A percentile compares a stretch with the other conserved stretches of the same genome.
Conservation (phyloP, 2,797 vertebrate species). For the Myripristis murdjan region DNA sequence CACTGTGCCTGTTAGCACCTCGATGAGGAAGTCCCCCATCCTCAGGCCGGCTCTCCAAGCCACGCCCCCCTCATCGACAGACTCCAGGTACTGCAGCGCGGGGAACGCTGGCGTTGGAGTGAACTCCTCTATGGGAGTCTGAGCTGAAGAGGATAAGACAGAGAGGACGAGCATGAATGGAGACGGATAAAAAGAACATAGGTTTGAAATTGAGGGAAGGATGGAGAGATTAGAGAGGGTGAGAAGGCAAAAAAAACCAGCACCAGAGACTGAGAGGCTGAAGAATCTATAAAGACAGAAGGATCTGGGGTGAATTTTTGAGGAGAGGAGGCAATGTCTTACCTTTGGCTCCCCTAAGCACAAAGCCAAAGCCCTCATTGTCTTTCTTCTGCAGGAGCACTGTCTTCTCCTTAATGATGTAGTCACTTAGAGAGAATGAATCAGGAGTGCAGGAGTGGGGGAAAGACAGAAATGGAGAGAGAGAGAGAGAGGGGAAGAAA, state of each 20-base stretch:
- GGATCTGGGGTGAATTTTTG: conserved; percentile 1
- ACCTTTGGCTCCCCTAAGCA: conserved; percentile 96
- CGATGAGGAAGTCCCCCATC: conserved; percentile 96
- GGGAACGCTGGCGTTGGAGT: conserved; percentile 96
- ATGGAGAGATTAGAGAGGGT: conserved; percentile 21
- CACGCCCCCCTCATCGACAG: conserved; percentile 95
- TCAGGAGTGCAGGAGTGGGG: neutral
- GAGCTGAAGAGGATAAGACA: conserved; percentile 84
- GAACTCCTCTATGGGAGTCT: conserved; percentile 98
- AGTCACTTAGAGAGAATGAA: conserved; percentile 88
- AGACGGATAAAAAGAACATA: conserved; percentile 9
- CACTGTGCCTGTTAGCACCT: conserved; percentile 80
- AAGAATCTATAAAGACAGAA: conserved; percentile 6
- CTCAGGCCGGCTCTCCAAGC: conserved; percentile 94
- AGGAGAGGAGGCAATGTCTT: conserved; percentile 61
- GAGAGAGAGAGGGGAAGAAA: conserved; percentile 1
- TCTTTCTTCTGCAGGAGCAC: conserved; percentile 97
- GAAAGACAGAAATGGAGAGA: conserved; percentile 27
- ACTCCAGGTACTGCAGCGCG: conserved; percentile 95
- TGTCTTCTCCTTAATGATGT: conserved; percentile 98
- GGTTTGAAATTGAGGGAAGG: conserved; percentile 13
- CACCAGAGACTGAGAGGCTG: neutral
- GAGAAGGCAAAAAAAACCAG: neutral
- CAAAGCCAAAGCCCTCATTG: conserved; percentile 96
- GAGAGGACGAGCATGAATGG: conserved; percentile 32